phyloP scores from a whole-genome alignment of 2,797 vertebrate genomes.

The Scomberomorus guttatus region DNA sequence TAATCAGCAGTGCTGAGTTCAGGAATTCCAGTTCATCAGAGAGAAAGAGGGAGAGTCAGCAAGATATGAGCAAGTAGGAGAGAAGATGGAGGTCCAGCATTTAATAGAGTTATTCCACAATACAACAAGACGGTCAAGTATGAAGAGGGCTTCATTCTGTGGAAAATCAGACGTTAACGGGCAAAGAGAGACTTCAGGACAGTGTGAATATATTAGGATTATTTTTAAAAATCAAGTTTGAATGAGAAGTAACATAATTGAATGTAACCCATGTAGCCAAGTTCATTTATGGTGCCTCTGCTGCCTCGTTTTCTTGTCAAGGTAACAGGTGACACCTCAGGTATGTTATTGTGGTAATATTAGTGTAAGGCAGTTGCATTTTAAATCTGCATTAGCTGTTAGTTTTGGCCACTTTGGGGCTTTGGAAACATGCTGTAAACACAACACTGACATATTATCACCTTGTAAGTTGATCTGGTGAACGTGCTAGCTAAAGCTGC shows the following conservation, averaged over 20 bases:
- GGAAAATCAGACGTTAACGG: not conserved
- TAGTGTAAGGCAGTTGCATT: no score
- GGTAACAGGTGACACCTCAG: not conserved
- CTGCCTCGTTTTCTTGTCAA: no score
- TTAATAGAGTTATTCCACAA: slow-evolving; percentile 11
- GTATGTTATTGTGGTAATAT: not conserved
- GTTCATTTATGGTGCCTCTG: not conserved
- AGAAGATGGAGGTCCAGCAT: slow-evolving; percentile 60
- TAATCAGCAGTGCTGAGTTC: slow-evolving; percentile 86
- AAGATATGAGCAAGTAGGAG: slow-evolving; percentile 67
- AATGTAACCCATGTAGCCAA: not conserved
- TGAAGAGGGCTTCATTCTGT: not conserved
- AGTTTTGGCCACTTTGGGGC: no score
- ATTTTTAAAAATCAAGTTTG: not conserved
- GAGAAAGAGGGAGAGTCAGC: slow-evolving; percentile 65
- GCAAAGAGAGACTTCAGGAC: not conserved
- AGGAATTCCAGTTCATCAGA: slow-evolving; percentile 83
- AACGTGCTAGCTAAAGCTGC: no score
- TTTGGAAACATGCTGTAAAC: no score
- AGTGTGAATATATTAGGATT: not conserved
- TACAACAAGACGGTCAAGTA: slow-evolving; percentile 4
- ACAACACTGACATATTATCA: no score
- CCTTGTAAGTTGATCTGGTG: no score
- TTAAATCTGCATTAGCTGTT: no score
- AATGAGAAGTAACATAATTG: not conserved